Conservation (phyloP, 2,888 invertebrate genomes). For the Dynastes hyllus region DNA sequence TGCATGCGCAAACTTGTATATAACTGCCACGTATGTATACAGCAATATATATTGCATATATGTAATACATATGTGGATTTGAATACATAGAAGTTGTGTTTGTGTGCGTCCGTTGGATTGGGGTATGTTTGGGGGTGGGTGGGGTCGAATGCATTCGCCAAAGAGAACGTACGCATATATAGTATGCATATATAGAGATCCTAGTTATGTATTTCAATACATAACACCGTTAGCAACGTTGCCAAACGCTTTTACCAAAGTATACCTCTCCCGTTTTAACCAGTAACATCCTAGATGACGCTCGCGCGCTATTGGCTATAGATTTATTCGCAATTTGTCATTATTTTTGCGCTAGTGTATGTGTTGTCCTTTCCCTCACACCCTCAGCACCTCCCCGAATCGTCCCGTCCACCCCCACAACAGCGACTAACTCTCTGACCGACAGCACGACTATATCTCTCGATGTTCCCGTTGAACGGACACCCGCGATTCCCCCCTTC, state of each 20-base stretch:
- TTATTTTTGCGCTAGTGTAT: constrained; percentile 32
- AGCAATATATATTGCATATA: neutral
- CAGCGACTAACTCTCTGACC: neutral
- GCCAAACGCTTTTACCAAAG: constrained; percentile 12
- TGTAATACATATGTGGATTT: no score
- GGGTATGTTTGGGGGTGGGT: no score
- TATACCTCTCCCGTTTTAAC: neutral
- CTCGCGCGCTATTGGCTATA: constrained; percentile 40
- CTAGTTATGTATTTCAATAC: constrained; percentile 8
- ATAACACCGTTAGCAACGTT: constrained; percentile 31
- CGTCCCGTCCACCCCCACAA: neutral
- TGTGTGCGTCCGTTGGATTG: neutral
- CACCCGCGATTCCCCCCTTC: neutral
- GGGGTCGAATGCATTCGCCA: no score
- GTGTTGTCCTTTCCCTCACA: neutral
- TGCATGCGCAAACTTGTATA: constrained; percentile 16
- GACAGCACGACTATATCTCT: constrained; percentile 5
- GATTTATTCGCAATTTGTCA: constrained; percentile 44
- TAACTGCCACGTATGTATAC: neutral
- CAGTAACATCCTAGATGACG: neutral
- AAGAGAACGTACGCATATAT: constrained; percentile 7
- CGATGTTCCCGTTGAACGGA: neutral
- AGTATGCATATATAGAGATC: neutral
- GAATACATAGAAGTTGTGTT: no score
- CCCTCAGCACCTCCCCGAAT: neutral